Percentiles rank a stretch among this genome's conserved stretches.
Evolutionary conservation across 2,797 vertebrate genomes (phyloP).

Genomic region (Melopsittacus undulatus): DNA sequence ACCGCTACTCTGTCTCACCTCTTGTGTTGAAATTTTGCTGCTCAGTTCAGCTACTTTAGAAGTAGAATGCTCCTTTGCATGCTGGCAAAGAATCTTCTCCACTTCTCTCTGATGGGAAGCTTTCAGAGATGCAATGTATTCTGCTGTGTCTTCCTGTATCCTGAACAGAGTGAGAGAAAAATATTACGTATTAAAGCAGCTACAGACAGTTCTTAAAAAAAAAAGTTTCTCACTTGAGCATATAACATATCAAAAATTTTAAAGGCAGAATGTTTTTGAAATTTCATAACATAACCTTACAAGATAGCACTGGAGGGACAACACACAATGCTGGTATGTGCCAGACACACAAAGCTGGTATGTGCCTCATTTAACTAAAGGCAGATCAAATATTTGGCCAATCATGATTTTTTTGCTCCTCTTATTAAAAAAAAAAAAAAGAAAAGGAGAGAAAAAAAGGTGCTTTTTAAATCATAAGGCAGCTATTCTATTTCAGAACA

Average conservation of each 20-base stretch:
- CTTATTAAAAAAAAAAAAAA: neutral
- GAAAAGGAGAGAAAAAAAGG: neutral
- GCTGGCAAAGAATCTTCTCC: constrained; percentile 80
- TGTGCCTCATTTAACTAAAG: neutral
- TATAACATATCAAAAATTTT: neutral
- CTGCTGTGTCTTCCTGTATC: constrained; percentile 74
- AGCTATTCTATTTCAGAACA: neutral
- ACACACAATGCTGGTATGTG: neutral
- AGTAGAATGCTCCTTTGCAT: constrained; percentile 86
- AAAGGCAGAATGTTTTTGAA: neutral
- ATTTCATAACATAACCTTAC: neutral
- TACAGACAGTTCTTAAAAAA: neutral
- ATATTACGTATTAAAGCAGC: neutral
- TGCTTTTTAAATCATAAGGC: neutral
- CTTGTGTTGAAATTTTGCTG: constrained; percentile 83
- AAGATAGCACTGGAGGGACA: neutral
- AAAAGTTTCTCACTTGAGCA: neutral
- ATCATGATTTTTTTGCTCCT: neutral
- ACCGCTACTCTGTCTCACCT: constrained; percentile 73
- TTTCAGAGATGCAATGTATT: constrained; percentile 80
- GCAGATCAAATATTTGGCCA: neutral
- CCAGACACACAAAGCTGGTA: neutral
- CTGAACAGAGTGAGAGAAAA: constrained; percentile 65
- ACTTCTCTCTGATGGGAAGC: constrained; percentile 81
- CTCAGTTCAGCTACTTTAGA: constrained; percentile 86